Base-by-base conservation (phyloP, 2,888 invertebrate genomes). In the Smittia aterrima region DNA sequence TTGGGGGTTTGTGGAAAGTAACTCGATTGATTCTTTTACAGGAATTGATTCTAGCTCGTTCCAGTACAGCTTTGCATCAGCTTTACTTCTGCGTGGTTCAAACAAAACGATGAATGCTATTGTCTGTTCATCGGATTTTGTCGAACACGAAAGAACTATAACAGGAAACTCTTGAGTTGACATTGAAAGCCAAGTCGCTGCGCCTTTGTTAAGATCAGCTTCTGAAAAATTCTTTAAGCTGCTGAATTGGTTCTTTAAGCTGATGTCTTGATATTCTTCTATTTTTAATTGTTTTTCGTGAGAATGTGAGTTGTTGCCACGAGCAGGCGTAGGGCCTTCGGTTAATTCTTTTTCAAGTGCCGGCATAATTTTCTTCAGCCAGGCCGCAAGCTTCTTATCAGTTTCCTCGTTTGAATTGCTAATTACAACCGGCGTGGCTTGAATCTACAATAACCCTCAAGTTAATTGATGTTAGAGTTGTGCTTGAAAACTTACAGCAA, bases 281-380 rank as follows among this genome's bases (percentile, higher is more conserved):
- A 72, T 27, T 40, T 72, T 58, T 2, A 54, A 13, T 25, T 7
- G 32, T 13, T 32, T 66, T 1, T n/a, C 62, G 7, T 24, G 4
- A 2, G 68, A 0, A 20, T 16, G 4, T 9, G 67, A 38, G 13
- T 18, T 24, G 9, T 25, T 66, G 7, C 78, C 78, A 54, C 77
- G 74, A 1, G 78, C 40, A 1, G 80, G 80, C 1, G 82, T 83
- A 1, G 78, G 75, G 0, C 80, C 81, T 74, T 84, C 83, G 54
- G 82, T 80, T 2, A 86, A 77, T 78, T 86, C 85, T 53, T 79
- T 79, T 75, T 84, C 83, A 1, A 86, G 81, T 62, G 78, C 76
- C 0, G 86, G 85, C 76, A 80, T 85, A 24, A 86, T 83, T 76
- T 80, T 80, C 16, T 81, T 81, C n/a, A 86, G 76, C 83, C 84